Base-by-base conservation (phyloP, 2,888 invertebrate species). In the Autographa pulchrina region DNA sequence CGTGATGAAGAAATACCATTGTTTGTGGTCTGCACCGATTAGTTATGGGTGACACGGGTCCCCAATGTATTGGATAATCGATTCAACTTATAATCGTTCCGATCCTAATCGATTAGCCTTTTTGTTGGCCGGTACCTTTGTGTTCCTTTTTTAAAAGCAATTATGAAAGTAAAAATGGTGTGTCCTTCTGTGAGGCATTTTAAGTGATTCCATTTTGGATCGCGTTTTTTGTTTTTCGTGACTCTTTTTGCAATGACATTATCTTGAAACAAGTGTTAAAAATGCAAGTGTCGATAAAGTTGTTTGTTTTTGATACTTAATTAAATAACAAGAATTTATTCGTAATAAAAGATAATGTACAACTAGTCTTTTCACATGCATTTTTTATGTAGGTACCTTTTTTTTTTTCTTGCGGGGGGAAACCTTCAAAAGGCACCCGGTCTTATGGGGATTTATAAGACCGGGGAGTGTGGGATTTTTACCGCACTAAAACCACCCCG, bases 1-100 rank as follows among this genome's bases (percentile, higher is more conserved):
- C 88, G 89, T 93, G 93, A 94, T 94, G 92, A 94, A 94, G 94
- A 92, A 94, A 94, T 93, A 91, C 91, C 88, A 94, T 94, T 94
- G 93, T 94, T 91, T 91, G 88, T 85, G 89, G 85, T 80, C 87
- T 82, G 81, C 76, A 85, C 80, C 91, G 92, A 93, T 95, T 93
- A 88, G 94, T 92, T 89, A 89, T 90, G 92, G 93, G 92, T 93
- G 95, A 94, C 95, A 94, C 90, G 88, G 87, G 86, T 85, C 86
- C 83, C 83, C 85, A 87, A 81, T 85, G 89, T 89, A 90, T 90
- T 88, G 89, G 90, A 90, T 93, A 93, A 94, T 93, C 94, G 94
- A 91, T 91, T 92, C 91, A 89, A 89, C 87, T 91, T 90, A 89
- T 92, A 92, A 93, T 93, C 93, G 94, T 91, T 91, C 87, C 90